Percentiles rank a stretch among this genome's conserved stretches.
Conservation (phyloP, 2,888 invertebrate species). For the Pyrrhosoma nymphula region DNA sequence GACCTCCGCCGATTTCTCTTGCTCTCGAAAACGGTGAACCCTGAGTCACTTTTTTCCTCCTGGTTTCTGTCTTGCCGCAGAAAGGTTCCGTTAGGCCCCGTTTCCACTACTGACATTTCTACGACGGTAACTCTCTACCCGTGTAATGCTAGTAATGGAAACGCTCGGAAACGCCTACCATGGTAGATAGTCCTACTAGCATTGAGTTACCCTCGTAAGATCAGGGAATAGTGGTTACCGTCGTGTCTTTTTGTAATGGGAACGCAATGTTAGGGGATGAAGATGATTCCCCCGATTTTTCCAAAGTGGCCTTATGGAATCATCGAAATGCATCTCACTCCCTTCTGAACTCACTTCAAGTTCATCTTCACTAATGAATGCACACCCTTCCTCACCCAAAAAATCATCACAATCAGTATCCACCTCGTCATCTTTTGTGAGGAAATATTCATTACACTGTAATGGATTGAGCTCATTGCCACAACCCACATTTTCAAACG, state of each 20-base stretch:
- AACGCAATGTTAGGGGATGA: constrained; percentile 1
- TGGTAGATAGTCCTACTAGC: no score
- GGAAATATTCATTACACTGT: neutral
- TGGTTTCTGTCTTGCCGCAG: neutral
- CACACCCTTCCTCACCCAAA: constrained; percentile 25
- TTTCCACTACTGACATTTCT: no score
- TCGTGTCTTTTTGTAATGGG: no score
- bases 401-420: constrained; percentile 36
- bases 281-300: neutral
- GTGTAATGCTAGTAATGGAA: no score
- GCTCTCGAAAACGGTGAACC: neutral
- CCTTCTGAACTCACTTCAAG: neutral
- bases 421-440: neutral
- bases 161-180: no score
- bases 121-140: no score
- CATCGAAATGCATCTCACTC: constrained; percentile 1
- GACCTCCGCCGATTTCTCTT: neutral
- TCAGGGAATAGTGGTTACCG: no score
- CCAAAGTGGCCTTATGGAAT: neutral
- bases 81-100: no score
- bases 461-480: neutral
- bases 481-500: neutral
- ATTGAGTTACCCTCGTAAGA: no score
- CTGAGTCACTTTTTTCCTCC: neutral
- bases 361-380: constrained; percentile 31